These are phyloP conservation scores for Serripes groenlandicus DNA, from an alignment of 2,888 invertebrate genomes.

Conservation along the genomic window DNA sequence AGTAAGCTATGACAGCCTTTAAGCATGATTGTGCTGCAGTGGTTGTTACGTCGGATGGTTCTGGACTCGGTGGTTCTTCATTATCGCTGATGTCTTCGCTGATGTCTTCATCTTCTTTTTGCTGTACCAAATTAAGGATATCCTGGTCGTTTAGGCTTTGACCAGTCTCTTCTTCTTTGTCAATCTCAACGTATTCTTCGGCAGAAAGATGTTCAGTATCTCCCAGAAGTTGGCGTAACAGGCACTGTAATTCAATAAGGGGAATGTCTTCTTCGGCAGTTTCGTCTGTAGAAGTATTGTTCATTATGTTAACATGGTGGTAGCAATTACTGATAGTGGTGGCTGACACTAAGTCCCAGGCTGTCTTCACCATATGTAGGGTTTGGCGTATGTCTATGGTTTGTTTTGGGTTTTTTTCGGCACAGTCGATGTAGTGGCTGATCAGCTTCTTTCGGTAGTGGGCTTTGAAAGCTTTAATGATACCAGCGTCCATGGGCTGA, in stretches of 20 bases:
- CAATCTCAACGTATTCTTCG: slow-evolving; percentile 11
- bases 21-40: background rate
- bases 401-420: slow-evolving; percentile 35
- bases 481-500: slow-evolving; percentile 64
- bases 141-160: background rate
- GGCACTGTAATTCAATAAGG: slow-evolving; percentile 3
- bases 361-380: slow-evolving; percentile 43
- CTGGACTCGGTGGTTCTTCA: too few relatives aligned
- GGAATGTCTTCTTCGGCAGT: slow-evolving; percentile 5
- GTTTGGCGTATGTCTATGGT: slow-evolving; percentile 42
- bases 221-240: background rate
- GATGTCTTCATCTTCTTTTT: background rate
- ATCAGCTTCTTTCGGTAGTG: slow-evolving; percentile 49
- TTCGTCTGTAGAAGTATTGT: slow-evolving; percentile 45
- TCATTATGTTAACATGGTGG: too few relatives aligned
- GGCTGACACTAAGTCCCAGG: slow-evolving; percentile 43
- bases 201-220: background rate
- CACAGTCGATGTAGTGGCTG: slow-evolving; percentile 33
- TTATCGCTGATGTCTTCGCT: background rate
- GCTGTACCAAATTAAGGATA: background rate
- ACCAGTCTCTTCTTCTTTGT: slow-evolving; percentile 3
- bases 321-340: slow-evolving; percentile 40
- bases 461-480: background rate
- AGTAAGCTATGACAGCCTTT: background rate
- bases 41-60: background rate